These are phyloP conservation scores for Bubo scandiacus DNA, from an alignment of 2,113 vertebrate species.

Conservation along the genomic window DNA sequence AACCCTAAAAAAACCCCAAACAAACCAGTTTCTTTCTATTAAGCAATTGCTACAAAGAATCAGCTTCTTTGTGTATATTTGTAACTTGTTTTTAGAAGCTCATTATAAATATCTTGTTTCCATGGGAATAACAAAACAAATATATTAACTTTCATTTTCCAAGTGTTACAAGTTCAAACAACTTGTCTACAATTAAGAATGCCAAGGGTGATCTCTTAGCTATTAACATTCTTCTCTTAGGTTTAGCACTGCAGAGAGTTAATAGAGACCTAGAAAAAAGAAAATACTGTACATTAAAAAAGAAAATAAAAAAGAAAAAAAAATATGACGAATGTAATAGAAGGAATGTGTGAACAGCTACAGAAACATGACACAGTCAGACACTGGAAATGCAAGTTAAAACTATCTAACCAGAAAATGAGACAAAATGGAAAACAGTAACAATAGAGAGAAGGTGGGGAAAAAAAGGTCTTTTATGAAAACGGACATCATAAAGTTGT, in stretches of 20 bases:
- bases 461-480: not conserved
- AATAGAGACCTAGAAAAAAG: not conserved
- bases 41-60: not conserved
- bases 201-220: not conserved
- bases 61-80: not conserved
- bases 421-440: not conserved
- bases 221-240: not conserved
- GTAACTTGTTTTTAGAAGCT: constrained; percentile 12
- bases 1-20: not conserved
- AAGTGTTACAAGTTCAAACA: constrained; percentile 40
- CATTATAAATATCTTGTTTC: constrained; percentile 22
- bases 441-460: not conserved
- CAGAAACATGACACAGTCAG: not conserved
- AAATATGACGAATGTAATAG: not conserved
- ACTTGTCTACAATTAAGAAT: not conserved
- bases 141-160: constrained; percentile 10
- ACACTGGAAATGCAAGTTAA: not conserved
- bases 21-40: not conserved
- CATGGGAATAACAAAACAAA: constrained; percentile 39
- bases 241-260: not conserved
- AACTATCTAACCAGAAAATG: not conserved
- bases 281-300: not conserved
- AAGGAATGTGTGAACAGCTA: not conserved
- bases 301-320: not conserved
- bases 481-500: not conserved